Evolutionary conservation across 2,797 vertebrate species (phyloP).

Genomic region (Cheracebus regulus): DNA sequence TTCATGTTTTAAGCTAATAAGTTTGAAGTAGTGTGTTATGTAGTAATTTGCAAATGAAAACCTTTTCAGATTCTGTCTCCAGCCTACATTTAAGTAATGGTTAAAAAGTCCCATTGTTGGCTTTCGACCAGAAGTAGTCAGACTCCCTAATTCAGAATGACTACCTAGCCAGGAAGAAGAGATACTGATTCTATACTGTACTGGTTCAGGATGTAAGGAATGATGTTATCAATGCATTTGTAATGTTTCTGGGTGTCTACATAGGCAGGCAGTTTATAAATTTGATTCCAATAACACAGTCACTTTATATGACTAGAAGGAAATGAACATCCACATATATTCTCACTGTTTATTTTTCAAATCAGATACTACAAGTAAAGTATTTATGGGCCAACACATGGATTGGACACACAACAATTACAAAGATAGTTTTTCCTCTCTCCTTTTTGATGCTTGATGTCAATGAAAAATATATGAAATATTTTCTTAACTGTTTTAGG

Average conservation of each 20-base stretch:
- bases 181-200: not conserved
- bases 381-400: not conserved
- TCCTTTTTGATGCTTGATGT: not conserved
- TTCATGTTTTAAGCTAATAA: not conserved
- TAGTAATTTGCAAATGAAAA: conserved; percentile 4
- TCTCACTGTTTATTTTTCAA: not conserved
- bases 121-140: not conserved
- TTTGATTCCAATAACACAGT: not conserved
- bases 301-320: not conserved
- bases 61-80: not conserved
- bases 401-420: not conserved
- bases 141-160: not conserved
- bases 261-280: not conserved
- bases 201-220: not conserved
- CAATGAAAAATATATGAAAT: not conserved
- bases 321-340: not conserved
- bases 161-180: too few relatives aligned
- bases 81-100: conserved; percentile 16
- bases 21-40: not conserved
- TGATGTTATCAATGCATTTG: not conserved
- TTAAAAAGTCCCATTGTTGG: not conserved
- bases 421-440: not conserved
- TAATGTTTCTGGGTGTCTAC: not conserved
- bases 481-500: not conserved
- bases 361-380: not conserved